These are phyloP conservation scores for Drosophila macrospina DNA, from an alignment of 2,888 invertebrate genomes.

Conservation along the genomic window DNA sequence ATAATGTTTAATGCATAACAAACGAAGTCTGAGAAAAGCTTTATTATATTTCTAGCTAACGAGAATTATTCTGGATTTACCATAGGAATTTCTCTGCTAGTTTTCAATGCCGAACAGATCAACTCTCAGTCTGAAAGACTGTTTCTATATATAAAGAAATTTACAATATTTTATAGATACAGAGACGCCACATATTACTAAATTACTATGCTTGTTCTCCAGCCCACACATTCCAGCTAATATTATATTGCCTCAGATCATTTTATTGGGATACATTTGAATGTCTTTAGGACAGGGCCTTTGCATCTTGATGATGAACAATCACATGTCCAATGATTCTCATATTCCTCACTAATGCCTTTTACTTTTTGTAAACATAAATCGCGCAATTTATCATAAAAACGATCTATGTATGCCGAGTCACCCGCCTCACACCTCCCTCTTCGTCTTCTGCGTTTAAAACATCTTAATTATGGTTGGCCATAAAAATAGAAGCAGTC, in stretches of 20 bases:
- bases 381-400: constrained; percentile 57
- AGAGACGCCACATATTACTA: constrained; percentile 25
- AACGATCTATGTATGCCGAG: constrained; percentile 21
- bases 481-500: constrained; percentile 53
- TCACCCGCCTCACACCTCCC: constrained; percentile 7
- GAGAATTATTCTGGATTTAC: background rate
- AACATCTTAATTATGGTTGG: constrained; percentile 70
- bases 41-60: background rate
- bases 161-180: constrained; percentile 18
- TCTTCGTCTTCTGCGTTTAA: constrained; percentile 20
- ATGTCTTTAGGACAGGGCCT: constrained; percentile 41
- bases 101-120: background rate
- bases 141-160: constrained; percentile 11
- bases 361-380: constrained; percentile 46
- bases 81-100: background rate
- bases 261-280: constrained; percentile 32
- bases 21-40: background rate
- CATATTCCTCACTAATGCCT: constrained; percentile 28
- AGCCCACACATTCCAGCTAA: constrained; percentile 40
- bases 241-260: constrained; percentile 31
- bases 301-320: constrained; percentile 34
- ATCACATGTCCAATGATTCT: constrained; percentile 29
- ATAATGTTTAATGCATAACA: too few relatives aligned
- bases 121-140: background rate
- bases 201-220: constrained; percentile 25